Evolutionary conservation across 2,113 vertebrate species (phyloP), one percentile per base, ranked within the genome.

Genomic region (Psettodes erumei): DNA sequence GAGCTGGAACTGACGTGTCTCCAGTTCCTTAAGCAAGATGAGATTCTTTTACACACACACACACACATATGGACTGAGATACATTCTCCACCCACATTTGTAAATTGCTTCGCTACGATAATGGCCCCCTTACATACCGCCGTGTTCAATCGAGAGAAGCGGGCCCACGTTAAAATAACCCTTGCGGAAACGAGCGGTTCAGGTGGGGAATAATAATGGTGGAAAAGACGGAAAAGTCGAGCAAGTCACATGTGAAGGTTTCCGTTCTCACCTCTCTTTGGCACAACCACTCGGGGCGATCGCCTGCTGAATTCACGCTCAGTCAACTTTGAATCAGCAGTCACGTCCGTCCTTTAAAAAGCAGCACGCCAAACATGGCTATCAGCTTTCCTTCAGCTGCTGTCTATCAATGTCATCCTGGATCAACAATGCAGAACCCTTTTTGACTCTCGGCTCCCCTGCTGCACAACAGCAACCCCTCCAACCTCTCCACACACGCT

Each of bases 391-490:
- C 90, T 92, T 93, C 93, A 90, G 91, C 89, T 92, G 86, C 93
- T 95, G 94, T 94, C 94, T 90, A 92, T 95, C 94, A 95, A 93
- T 93, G 94, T 94, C 94, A 95, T 84, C 90, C 88, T 90, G 91
- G 92, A 94, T 95, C 94, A 94, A 93, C 94, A 95, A 94, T 93
- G 93, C 93, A 94, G 93, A 95, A 94, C 92, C 87, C 76, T 88
- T 82, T 81, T 72, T 81, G 89, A 85, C 85, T 92, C 73, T 69
- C 83, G 83, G 79, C 83, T 92, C 87, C 91, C 87, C 89, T 84
- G 83, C 86, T 90, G 84, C 91, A 88, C 83, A 58, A 83, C 73
- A 79, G 70, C 83, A 79, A 86, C 84, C 82, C 85, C 73, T 86
- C 81, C 74, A 82, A 80, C 80, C 81, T 63, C 73, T 71, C 55